These are phyloP conservation scores for Orchestia grillus DNA, from an alignment of 1,140 invertebrate species.

Conservation along the genomic window DNA sequence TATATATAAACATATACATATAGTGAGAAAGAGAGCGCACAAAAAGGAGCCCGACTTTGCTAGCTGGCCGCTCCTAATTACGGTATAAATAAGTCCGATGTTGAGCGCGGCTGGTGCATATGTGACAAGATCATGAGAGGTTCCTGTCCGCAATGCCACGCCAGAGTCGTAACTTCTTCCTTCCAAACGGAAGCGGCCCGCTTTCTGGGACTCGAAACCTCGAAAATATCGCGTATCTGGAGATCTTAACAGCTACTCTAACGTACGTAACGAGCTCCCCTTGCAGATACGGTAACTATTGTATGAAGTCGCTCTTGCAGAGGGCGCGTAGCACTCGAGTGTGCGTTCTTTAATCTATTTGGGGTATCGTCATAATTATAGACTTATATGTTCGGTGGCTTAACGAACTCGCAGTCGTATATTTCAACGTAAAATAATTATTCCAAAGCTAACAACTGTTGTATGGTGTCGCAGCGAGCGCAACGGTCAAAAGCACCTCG, in stretches of 20 bases:
- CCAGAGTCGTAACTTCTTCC: constrained; percentile 25
- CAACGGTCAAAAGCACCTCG: no score
- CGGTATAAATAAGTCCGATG: constrained; percentile 43
- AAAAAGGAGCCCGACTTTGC: constrained; percentile 11
- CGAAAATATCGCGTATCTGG: not conserved
- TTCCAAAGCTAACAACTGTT: no score
- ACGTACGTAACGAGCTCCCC: not conserved
- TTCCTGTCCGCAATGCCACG: constrained; percentile 28
- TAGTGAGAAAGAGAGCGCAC: not conserved
- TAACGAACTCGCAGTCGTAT: no score
- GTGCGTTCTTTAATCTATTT: not conserved
- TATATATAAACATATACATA: not conserved
- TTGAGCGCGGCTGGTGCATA: constrained; percentile 36
- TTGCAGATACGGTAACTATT: not conserved
- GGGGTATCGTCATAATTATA: not conserved
- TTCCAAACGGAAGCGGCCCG: constrained; percentile 40
- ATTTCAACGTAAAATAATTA: no score
- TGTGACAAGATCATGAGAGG: constrained; percentile 53
- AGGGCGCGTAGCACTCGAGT: no score
- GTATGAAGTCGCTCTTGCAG: no score
- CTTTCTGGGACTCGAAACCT: not conserved
- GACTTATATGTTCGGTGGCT: no score
- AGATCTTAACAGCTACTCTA: not conserved
- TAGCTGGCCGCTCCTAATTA: not conserved
- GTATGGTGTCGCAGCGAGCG: no score